Evolutionary conservation across 2,113 vertebrate genomes (phyloP), one percentile per base, ranked within the genome.

Genomic region (Caranx melampygus): DNA sequence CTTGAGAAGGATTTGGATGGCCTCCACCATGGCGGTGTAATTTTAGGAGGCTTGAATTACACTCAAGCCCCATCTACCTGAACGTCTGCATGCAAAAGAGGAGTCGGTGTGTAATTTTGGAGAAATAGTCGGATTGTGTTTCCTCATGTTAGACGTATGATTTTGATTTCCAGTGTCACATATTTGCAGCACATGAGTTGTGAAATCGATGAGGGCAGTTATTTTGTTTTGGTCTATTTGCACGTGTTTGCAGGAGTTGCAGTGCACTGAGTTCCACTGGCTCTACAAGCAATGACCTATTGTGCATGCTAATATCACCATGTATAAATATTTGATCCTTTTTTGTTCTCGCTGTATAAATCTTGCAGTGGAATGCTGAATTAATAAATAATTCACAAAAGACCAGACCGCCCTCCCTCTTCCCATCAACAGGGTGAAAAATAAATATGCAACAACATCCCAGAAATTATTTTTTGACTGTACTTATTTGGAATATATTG

Each of bases 41-140:
- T 64, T 82, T 60, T 54, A 55, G 60, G 57, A 70, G 51, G 75
- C 74, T 84, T 72, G 52, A 83, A 83, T 88, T 84, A 75, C 75
- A 6, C 18, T 55, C 72, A 47, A 20, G 68, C 8, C 47, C 21
- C 21, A 51, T 76, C 62, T 37, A 72, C 60, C 64, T 76, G 69
- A 55, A 60, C 37, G 57, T 66, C 34, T 65, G 44, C 68, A 58
- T 13, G 65, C 15, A 70, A 58, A 77, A 68, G 44, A 44, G 40
- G 34, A 49, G 35, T 40, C n/a, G 15, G 63, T 40, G 3, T 71
- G 42, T 74, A 34, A n/a, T 62, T 20, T 13, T 68, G 21, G 13
- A 66, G 9, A 6, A 49, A 75, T 45, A 21, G 35, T 37, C 33
- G 37, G 65, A 71, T 40, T 9, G 33, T 20, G 10, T 68, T 63